Evolutionary conservation across 2,113 vertebrate species (phyloP).

Genomic region (Istiophorus platypterus): DNA sequence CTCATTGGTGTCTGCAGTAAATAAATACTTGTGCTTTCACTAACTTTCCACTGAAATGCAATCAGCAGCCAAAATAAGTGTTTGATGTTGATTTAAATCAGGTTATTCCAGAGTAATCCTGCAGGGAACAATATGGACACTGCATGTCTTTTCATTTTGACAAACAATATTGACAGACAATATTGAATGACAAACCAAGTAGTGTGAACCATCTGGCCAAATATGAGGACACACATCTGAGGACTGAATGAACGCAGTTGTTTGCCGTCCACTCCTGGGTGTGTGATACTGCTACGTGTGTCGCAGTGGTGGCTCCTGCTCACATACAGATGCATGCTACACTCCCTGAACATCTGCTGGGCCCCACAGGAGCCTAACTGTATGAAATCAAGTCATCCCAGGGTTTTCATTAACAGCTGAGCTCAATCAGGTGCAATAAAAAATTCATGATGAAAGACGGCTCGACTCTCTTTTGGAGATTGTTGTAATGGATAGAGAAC

Average conservation of each 20-base stretch:
- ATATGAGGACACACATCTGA: not conserved
- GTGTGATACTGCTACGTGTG: not conserved
- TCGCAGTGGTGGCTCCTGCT: not conserved
- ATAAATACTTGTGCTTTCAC: not conserved
- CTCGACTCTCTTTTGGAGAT: not conserved
- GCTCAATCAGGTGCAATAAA: not conserved
- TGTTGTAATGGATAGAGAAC: not conserved
- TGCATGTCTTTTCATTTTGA: not conserved
- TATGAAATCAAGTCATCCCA: slow-evolving; percentile 20
- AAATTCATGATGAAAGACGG: not conserved
- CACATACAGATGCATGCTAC: not conserved
- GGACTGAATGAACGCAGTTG: not conserved
- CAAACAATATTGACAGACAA: no score
- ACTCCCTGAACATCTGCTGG: slow-evolving; percentile 30
- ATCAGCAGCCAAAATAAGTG: slow-evolving; percentile 5
- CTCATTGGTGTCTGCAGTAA: not conserved
- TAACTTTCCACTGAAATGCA: not conserved
- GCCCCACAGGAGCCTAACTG: not conserved
- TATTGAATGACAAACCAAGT: not conserved
- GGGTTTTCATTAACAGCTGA: slow-evolving; percentile 3
- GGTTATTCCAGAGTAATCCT: not conserved
- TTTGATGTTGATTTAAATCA: not conserved
- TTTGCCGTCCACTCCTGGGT: not conserved
- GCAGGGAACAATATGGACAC: no score
- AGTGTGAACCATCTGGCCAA: not conserved